Percentiles rank a stretch among this genome's conserved stretches.
These are phyloP conservation scores for Jordanella pulchra DNA, from an alignment of 2,797 vertebrate genomes.

Conservation along the genomic window DNA sequence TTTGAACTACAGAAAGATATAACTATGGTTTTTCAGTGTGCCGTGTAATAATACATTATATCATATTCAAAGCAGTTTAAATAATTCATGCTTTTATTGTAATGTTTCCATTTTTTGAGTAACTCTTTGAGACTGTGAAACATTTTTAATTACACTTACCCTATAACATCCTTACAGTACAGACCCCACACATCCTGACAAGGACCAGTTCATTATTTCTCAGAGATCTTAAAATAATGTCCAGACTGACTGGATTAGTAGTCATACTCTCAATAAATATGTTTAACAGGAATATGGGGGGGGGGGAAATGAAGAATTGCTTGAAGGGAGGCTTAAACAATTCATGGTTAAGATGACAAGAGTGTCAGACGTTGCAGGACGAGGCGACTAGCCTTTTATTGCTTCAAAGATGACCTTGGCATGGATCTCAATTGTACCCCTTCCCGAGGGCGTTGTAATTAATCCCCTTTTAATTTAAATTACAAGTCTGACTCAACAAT, in stretches of 20 bases:
- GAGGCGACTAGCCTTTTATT: conserved; percentile 5
- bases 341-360: neutral
- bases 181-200: neutral
- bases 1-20: neutral
- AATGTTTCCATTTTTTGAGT: neutral
- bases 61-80: neutral
- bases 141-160: neutral
- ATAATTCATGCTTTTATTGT: neutral
- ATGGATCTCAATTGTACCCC: conserved; percentile 5
- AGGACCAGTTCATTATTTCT: neutral
- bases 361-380: neutral
- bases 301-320: neutral
- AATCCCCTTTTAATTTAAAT: conserved; percentile 10
- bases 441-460: conserved; percentile 2
- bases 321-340: neutral
- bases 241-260: neutral
- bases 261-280: neutral
- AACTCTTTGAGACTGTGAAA: neutral
- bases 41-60: neutral
- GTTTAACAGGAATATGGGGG: too few species aligned
- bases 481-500: conserved; percentile 8
- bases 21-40: neutral
- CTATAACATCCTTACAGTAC: neutral
- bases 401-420: conserved; percentile 8
- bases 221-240: neutral